Evolutionary conservation across 2,113 vertebrate genomes (phyloP).

Genomic region (Chelonoidis abingdonii): DNA sequence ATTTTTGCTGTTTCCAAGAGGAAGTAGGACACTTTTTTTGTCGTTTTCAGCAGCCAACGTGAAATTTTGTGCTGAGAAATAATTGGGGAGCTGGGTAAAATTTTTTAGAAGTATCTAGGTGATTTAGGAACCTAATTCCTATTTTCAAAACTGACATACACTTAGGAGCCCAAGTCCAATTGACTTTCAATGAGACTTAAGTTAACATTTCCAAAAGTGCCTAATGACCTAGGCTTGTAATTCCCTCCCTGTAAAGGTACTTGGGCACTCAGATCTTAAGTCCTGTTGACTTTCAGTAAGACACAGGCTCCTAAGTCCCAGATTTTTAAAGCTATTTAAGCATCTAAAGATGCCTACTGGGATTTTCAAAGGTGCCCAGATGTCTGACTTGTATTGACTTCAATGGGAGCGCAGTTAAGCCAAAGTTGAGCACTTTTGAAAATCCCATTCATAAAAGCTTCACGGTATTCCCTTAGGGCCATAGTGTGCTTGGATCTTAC

Average conservation of each 20-base stretch:
- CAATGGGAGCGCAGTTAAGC: background rate
- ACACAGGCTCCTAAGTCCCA: background rate
- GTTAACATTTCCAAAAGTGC: background rate
- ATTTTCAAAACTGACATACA: background rate
- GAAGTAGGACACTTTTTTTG: background rate
- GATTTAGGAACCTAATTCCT: background rate
- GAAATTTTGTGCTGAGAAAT: background rate
- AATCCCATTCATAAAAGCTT: background rate
- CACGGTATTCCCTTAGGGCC: background rate
- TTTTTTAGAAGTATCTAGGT: background rate
- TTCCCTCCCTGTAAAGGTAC: background rate
- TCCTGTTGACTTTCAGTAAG: background rate
- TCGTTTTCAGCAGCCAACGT: background rate
- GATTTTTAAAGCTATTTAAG: background rate
- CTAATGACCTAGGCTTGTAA: background rate
- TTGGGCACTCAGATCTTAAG: background rate
- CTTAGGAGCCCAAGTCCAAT: background rate
- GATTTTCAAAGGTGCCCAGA: background rate
- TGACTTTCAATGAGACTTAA: background rate
- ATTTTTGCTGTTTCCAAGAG: background rate
- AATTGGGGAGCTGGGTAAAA: background rate
- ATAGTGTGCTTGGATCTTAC: background rate
- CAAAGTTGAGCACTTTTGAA: background rate
- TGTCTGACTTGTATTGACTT: background rate
- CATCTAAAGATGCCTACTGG: background rate